These are phyloP conservation scores for Lerista edwardsae DNA, from an alignment of 2,797 vertebrate species.

Conservation along the genomic window DNA sequence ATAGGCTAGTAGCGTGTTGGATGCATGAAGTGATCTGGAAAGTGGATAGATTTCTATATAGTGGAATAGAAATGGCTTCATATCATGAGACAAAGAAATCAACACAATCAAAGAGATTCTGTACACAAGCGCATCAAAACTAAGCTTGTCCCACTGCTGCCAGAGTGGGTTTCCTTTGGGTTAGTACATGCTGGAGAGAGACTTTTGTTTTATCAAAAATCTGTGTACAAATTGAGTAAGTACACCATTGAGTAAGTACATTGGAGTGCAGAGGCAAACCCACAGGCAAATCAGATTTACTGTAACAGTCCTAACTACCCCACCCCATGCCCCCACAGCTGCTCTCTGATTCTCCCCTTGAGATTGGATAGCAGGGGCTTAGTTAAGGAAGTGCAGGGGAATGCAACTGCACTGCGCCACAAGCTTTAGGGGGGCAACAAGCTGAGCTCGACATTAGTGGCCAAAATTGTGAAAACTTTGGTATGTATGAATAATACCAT, in stretches of 20 bases:
- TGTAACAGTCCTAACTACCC: neutral
- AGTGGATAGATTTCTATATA: neutral
- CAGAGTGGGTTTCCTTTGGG: neutral
- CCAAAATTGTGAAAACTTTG: no score
- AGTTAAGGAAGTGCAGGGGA: no score
- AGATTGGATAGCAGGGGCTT: no score
- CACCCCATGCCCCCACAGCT: neutral
- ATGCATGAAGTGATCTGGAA: neutral
- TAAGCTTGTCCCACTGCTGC: neutral
- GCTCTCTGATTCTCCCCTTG: neutral
- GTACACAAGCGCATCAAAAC: neutral
- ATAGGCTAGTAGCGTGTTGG: no score
- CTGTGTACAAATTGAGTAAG: neutral
- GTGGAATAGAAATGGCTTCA: neutral
- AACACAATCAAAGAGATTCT: neutral
- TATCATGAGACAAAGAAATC: neutral
- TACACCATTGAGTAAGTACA: neutral
- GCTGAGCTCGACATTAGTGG: no score
- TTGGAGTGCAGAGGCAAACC: neutral
- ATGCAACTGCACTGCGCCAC: no score
- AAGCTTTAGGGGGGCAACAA: no score
- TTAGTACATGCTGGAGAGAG: neutral
- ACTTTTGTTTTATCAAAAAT: neutral
- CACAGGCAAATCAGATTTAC: neutral
- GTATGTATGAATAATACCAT: no score